These are phyloP conservation scores for Planococcus citri DNA, from an alignment of 1,140 invertebrate species.

Conservation along the genomic window DNA sequence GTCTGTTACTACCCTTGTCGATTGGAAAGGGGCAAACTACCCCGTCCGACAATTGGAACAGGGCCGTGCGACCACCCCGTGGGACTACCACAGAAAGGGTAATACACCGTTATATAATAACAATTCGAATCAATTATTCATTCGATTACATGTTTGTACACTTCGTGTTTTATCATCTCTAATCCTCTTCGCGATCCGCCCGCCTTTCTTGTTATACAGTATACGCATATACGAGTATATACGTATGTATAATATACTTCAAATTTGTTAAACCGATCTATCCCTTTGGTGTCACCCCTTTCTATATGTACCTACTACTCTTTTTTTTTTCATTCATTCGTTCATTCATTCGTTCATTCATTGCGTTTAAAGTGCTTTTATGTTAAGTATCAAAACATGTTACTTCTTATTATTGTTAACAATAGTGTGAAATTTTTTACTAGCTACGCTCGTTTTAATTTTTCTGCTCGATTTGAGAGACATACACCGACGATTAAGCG, in stretches of 20 bases:
- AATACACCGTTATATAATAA: slow-evolving; percentile 25
- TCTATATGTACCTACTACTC: no score
- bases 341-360: no score
- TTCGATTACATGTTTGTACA: slow-evolving; percentile 28
- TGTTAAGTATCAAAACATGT: slow-evolving; percentile 20
- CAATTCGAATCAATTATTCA: slow-evolving; percentile 28
- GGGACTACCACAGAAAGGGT: slow-evolving; percentile 18
- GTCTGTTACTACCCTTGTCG: slow-evolving; percentile 13
- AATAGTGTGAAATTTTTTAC: slow-evolving; percentile 12
- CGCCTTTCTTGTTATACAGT: background rate
- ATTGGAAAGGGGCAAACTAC: slow-evolving; percentile 21
- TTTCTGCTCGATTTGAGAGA: background rate
- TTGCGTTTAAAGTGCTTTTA: slow-evolving; percentile 18
- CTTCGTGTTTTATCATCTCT: slow-evolving; percentile 20
- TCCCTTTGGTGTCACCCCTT: slow-evolving; percentile 15
- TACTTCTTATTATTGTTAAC: slow-evolving; percentile 16
- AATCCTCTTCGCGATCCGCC: slow-evolving; percentile 11
- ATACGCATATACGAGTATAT: no score
- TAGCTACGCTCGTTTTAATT: background rate
- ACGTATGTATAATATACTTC: slow-evolving; percentile 16
- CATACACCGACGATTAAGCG: background rate
- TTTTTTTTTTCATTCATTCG: no score
- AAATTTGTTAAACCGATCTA: slow-evolving; percentile 17
- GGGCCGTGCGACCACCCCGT: slow-evolving; percentile 11
- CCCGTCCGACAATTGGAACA: slow-evolving; percentile 10